Evolutionary conservation across 2,888 invertebrate genomes (phyloP), one percentile per base, ranked within the genome.

Genomic region (Augiades crinisus): DNA sequence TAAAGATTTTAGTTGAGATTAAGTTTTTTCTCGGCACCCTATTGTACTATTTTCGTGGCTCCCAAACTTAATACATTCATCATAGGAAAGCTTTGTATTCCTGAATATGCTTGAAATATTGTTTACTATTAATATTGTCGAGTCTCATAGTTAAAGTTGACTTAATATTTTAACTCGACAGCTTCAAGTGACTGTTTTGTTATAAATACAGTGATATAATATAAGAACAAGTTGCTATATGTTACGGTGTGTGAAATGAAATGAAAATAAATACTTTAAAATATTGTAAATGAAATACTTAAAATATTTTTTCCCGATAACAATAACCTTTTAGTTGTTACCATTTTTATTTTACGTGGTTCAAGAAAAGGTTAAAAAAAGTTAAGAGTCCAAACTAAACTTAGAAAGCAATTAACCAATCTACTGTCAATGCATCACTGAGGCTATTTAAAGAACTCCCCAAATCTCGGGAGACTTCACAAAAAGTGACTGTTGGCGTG

Each of bases 1-100:
- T 67, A 68, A 72, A 79, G 78, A 77, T 81, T 76, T 76, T 73
- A 68, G 71, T 69, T 59, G 65, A 76, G 80, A 86, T 83, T 85
- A 79, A 68, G 67, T 64, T 62, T 56, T 54, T 61, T 63, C 54
- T 44, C 43, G 33, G 7, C 22, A 38, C 53, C 36, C 65, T 59
- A 70, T 72, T 74, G 70, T 74, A 67, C 77, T 82, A 85, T 85
- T 84, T 81, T 73, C 58, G 76, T 75, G 67, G 68, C 62, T 56
- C 54, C 61, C 37, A 30, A 44, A 44, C 21, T 44, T 44, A 36
- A 37, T 43, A 37, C 51, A 72, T 78, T 81, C 74, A 71, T 80
- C 77, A 81, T 73, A 75, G 72, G 67, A 71, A 68, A 67, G 59
- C 69, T 67, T 76, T 72, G 70, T 76, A 72, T 66, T 61, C 62